Percentiles rank a stretch among this genome's conserved stretches.
Conservation (phyloP, 2,888 invertebrate genomes). For the Molanna angustata region DNA sequence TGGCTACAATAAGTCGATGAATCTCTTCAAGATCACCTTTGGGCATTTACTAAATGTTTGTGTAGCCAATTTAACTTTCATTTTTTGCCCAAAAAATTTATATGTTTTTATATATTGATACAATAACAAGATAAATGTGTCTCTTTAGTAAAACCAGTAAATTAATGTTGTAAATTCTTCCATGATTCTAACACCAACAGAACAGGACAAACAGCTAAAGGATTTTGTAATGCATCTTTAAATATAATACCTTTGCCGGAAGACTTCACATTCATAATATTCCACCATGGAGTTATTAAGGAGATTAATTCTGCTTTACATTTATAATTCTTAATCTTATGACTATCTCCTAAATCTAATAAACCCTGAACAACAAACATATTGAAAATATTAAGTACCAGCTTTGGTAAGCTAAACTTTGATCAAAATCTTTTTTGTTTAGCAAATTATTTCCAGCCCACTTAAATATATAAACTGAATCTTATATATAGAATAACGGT, state of each 20-base stretch:
- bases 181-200: background rate
- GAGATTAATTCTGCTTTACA: background rate
- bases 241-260: background rate
- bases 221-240: background rate
- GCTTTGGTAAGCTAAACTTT: background rate
- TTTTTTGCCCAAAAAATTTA: no score
- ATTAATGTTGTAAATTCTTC: background rate
- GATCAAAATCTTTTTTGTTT: background rate
- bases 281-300: background rate
- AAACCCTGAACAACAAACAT: background rate
- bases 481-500: background rate
- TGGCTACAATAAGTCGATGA: no score
- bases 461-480: background rate
- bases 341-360: background rate
- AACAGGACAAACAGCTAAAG: background rate
- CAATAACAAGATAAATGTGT: background rate
- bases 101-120: no score
- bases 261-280: background rate
- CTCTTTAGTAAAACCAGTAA: background rate
- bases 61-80: no score
- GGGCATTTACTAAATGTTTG: no score
- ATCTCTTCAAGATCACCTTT: no score
- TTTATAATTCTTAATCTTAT: background rate
- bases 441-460: constrained; percentile 1
- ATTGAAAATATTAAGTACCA: background rate